phyloP scores from a whole-genome alignment of 2,797 vertebrate species.

The Scyliorhinus canicula region DNA sequence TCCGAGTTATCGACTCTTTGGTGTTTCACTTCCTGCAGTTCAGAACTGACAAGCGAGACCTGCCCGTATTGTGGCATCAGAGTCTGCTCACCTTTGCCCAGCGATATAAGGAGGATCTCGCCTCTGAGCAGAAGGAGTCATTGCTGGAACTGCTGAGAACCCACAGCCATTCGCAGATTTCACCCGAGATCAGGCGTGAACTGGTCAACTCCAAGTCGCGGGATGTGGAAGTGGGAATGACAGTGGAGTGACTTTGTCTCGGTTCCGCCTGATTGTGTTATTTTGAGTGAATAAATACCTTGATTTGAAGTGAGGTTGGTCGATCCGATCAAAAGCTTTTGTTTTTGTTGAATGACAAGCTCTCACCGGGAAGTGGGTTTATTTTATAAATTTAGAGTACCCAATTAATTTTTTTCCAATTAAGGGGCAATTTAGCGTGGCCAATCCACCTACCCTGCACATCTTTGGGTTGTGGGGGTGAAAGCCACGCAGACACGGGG shows the following conservation, averaged over 20 bases:
- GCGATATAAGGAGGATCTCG: constrained; percentile 90
- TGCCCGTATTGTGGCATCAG: constrained; percentile 97
- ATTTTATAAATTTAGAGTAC: too few relatives aligned
- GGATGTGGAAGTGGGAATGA: constrained; percentile 67
- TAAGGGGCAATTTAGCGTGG: too few relatives aligned
- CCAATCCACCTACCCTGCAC: too few relatives aligned
- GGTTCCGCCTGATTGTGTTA: background rate
- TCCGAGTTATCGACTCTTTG: constrained; percentile 89
- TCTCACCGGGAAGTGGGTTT: background rate
- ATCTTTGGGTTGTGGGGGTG: too few relatives aligned
- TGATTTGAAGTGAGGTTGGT: background rate
- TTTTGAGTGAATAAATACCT: background rate
- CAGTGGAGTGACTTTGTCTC: constrained; percentile 60
- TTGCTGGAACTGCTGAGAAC: constrained; percentile 84
- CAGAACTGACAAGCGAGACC: constrained; percentile 69
- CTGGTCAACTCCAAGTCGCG: constrained; percentile 72
- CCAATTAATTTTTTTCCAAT: too few relatives aligned
- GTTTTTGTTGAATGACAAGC: background rate
- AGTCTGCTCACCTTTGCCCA: constrained; percentile 82
- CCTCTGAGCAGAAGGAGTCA: constrained; percentile 81
- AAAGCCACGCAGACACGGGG: too few relatives aligned
- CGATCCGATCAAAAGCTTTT: background rate
- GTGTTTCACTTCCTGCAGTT: constrained; percentile 92
- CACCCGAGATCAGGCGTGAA: constrained; percentile 79
- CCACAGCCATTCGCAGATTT: constrained; percentile 75